These are phyloP conservation scores for Drosophila differens DNA, from an alignment of 2,888 invertebrate genomes.

Conservation along the genomic window DNA sequence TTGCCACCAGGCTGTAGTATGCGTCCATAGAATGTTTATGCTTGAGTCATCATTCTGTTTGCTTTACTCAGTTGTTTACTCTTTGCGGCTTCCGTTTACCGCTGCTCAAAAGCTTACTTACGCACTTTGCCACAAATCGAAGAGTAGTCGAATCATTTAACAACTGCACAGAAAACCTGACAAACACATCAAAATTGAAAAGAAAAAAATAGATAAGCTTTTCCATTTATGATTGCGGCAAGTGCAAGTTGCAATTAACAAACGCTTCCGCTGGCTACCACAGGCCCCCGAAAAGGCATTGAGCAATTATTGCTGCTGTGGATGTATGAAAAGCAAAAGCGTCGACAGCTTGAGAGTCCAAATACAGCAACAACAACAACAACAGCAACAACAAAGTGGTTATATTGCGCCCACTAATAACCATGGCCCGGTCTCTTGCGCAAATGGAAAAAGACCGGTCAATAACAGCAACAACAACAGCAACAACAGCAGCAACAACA, in stretches of 20 bases:
- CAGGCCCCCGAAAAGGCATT: slow-evolving; percentile 70
- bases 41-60: slow-evolving; percentile 56
- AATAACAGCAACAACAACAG: slow-evolving; percentile 36
- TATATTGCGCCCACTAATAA: slow-evolving; percentile 54
- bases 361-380: slow-evolving; percentile 15
- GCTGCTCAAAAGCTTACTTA: slow-evolving; percentile 5
- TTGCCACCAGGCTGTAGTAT: slow-evolving; percentile 9
- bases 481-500: slow-evolving; percentile 29
- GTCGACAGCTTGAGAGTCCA: slow-evolving; percentile 26
- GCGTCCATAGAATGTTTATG: slow-evolving; percentile 60
- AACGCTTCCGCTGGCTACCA: slow-evolving; percentile 60
- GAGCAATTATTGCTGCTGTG: slow-evolving; percentile 63
- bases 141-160: slow-evolving; percentile 42
- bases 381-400: slow-evolving; percentile 57
- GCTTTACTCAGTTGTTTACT: slow-evolving; percentile 1
- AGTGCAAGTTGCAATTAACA: slow-evolving; percentile 60
- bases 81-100: slow-evolving; percentile 13
- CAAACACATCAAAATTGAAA: slow-evolving; percentile 13
- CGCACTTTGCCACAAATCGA: slow-evolving; percentile 19
- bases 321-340: slow-evolving; percentile 64
- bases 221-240: slow-evolving; percentile 19
- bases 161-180: slow-evolving; percentile 22
- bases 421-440: slow-evolving; percentile 45
- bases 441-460: slow-evolving; percentile 59
- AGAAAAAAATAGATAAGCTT: slow-evolving; percentile 3